Evolutionary conservation across 2,888 invertebrate genomes (phyloP), one percentile per base, ranked within the genome.

Genomic region (Calameuta filiformis): DNA sequence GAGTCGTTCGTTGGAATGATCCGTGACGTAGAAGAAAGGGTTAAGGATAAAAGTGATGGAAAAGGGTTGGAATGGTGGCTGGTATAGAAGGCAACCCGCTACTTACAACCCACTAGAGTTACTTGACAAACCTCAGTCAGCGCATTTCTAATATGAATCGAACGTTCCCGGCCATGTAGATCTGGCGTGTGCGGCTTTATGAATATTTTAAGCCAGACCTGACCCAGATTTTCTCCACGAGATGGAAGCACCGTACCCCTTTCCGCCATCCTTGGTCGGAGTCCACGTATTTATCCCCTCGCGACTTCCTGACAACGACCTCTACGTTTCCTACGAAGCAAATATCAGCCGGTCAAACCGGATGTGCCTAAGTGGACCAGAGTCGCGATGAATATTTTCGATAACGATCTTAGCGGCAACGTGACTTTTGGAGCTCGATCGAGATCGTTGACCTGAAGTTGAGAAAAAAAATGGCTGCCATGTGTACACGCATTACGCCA

Each of bases 201-300:
- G 89, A 90, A 90, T 90, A 89, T 89, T 90, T 89, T 87, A 89
- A 90, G 89, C 88, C 83, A 85, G 85, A 83, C 85, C 87, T 90
- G 90, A 90, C 90, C 89, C 87, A 89, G 89, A 90, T 90, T 87
- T 87, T 89, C 85, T 86, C 87, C 85, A 83, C 85, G 30, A 76
- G 73, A 73, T 75, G 73, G 69, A 73, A 56, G 37, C 68, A 75
- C 69, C 75, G 77, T 77, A 76, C 75, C 68, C 71, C 68, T 35
- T 56, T 68, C 3, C 12, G 35, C 35, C 30, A 34, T 33, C 30
- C 73, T 69, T 73, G 35, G 75, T 68, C 23, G 75, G 68, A 56
- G 34, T 76, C 77, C 75, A 77, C 76, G 73, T 23, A 68, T 56
- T 2, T 23, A 6, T 56, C 23, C 6, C 40, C 40, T 6, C 6